phyloP scores from a whole-genome alignment of 1,140 invertebrate genomes.

The Drosophila kurseongensis region DNA sequence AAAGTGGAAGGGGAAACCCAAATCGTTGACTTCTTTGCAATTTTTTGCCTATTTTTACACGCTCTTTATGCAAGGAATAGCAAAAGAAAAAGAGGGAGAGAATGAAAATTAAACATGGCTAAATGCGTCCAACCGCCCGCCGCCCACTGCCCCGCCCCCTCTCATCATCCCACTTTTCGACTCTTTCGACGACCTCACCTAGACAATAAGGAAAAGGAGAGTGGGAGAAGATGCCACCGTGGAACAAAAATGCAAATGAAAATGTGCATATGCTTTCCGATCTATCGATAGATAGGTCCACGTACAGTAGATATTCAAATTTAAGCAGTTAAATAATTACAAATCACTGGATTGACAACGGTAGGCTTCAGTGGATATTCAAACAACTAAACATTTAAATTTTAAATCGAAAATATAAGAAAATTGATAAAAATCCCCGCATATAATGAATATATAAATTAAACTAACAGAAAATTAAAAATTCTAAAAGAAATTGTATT shows the following conservation, averaged over 20 bases:
- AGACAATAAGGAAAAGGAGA: constrained; percentile 32
- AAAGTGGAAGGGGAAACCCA: constrained; percentile 9
- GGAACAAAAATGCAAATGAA: constrained; percentile 19
- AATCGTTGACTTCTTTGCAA: constrained; percentile 50
- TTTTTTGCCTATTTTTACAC: constrained; percentile 69
- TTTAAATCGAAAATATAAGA: too few relatives aligned
- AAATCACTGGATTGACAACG: too few relatives aligned
- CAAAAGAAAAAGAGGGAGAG: neutral
- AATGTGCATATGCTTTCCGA: constrained; percentile 8
- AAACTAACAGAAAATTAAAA: too few relatives aligned
- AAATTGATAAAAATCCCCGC: neutral
- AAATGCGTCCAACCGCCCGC: constrained; percentile 15
- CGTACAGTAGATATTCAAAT: neutral
- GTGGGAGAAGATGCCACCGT: constrained; percentile 13
- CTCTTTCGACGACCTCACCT: constrained; percentile 30
- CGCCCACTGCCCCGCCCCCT: constrained; percentile 7
- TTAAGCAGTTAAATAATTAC: too few relatives aligned
- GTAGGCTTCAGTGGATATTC: neutral
- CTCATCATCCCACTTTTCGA: neutral
- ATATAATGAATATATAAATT: neutral
- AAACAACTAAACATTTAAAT: neutral
- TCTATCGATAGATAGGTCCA: constrained; percentile 4
- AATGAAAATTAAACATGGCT: constrained; percentile 36
- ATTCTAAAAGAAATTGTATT: too few relatives aligned
- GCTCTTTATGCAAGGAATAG: constrained; percentile 16